Conservation (phyloP, 1,140 invertebrate species). For the Eufriesea mexicana region DNA sequence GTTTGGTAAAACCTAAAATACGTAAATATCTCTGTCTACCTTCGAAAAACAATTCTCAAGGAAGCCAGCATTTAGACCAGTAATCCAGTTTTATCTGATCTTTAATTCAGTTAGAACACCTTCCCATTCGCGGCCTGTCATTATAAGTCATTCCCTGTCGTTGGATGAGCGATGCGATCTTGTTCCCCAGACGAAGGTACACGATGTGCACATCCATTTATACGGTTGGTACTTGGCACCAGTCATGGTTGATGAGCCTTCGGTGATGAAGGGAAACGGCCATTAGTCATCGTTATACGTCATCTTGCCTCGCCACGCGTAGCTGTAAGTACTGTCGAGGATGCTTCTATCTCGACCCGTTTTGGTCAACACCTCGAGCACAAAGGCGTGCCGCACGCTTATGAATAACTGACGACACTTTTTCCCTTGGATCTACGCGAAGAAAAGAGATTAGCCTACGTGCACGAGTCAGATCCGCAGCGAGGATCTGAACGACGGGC, state of each 20-base stretch:
- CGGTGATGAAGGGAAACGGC: conserved; percentile 60
- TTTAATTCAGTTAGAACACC: background rate
- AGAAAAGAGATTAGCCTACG: conserved; percentile 29
- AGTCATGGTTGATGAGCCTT: conserved; percentile 67
- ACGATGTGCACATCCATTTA: conserved; percentile 62
- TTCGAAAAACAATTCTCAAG: too few relatives aligned
- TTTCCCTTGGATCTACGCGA: background rate
- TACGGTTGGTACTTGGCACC: conserved; percentile 65
- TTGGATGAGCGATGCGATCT: conserved; percentile 52
- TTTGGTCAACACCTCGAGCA: conserved; percentile 65
- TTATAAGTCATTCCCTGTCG: conserved; percentile 3
- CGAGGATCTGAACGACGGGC: conserved; percentile 41
- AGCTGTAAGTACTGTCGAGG: conserved; percentile 47
- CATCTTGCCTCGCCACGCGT: conserved; percentile 44
- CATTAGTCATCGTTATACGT: conserved; percentile 69
- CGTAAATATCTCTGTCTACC: too few relatives aligned
- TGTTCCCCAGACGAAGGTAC: conserved; percentile 57
- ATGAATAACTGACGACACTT: conserved; percentile 55
- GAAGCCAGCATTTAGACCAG: background rate
- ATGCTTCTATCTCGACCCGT: conserved; percentile 31
- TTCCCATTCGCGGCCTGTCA: background rate
- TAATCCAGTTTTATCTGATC: background rate
- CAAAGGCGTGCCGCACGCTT: conserved; percentile 60
- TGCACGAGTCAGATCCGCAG: conserved; percentile 14
- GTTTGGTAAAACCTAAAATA: too few relatives aligned